Evolutionary conservation across 2,113 vertebrate species (phyloP), one percentile per base, ranked within the genome.

Genomic region (Urocitellus parryii): DNA sequence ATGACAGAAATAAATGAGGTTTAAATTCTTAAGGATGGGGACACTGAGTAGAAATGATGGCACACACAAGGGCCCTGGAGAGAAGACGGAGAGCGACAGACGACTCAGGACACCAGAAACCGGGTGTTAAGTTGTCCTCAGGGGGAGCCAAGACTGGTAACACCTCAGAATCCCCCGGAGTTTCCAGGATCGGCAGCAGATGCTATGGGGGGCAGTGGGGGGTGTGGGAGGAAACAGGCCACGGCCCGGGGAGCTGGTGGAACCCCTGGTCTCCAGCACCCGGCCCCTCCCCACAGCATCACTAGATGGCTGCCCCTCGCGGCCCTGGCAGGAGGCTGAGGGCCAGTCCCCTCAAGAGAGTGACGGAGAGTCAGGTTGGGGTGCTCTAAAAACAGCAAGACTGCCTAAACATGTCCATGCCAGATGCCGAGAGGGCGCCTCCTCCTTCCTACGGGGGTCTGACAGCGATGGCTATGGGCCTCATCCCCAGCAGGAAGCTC

Each of bases 361-460:
- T 20, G 2, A 45, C 13, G 29, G 42, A 65, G 17, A 13, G 8
- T 39, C 24, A 1, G 25, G 12, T 3, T 29, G 34, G 34, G 34
- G 10, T 3, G 39, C 2, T 4, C 6, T 7, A 1, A 65, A n/a
- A 63, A 8, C 14, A 27, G 27, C 48, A 79, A 7, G 45, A 2
- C 77, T 13, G 2, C 24, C 22, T 27, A 53, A 48, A 29, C 2
- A 0, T 5, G 12, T 4, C 1, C 3, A 0, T 3, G 39, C 13
- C 25, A 20, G 65, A 6, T 37, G 37, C 76, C 20, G 65, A 32
- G 18, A 17, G 16, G 56, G 32, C 4, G 10, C n/a, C 51, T 29
- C 1, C 45, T 24, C 0, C 0, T 4, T 17, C 39, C 56, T 10
- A 2, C 67, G 42, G 22, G 34, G 24, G 5, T 27, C 53, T 2